Conservation (phyloP, 2,888 invertebrate species). For the Phengaris alcon region DNA sequence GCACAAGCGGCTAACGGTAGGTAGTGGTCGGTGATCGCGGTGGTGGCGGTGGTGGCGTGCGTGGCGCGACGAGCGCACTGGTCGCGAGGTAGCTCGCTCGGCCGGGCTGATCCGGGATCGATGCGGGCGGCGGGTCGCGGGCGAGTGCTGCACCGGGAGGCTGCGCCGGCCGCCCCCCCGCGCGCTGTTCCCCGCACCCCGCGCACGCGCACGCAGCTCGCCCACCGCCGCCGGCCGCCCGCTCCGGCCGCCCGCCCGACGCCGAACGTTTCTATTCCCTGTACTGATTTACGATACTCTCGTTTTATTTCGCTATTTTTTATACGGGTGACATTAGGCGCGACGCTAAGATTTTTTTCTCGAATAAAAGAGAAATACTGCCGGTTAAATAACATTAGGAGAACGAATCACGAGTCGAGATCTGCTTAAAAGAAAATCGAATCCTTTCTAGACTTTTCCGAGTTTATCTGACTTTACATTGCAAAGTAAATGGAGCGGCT, state of each 20-base stretch:
- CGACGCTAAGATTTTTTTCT: constrained; percentile 33
- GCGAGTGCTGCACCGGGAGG: constrained; percentile 73
- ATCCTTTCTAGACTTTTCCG: not conserved
- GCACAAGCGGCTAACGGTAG: constrained; percentile 39
- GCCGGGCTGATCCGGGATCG: constrained; percentile 55
- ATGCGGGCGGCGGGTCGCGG: constrained; percentile 77
- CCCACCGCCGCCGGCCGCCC: constrained; percentile 36
- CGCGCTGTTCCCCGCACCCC: constrained; percentile 40
- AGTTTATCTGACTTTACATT: not conserved
- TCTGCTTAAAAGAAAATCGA: constrained; percentile 1
- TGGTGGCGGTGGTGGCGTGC: constrained; percentile 46
- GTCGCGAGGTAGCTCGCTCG: constrained; percentile 47
- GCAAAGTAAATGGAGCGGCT: not conserved
- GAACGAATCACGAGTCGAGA: not conserved
- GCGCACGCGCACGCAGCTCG: constrained; percentile 43
- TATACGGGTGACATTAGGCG: constrained; percentile 38
- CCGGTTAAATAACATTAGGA: not conserved
- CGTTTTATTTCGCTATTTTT: constrained; percentile 43
- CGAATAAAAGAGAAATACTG: not conserved
- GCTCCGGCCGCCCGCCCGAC: constrained; percentile 40
- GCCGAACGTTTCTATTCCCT: constrained; percentile 63
- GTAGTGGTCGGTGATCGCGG: constrained; percentile 39
- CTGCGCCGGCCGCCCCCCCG: constrained; percentile 46
- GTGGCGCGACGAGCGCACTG: constrained; percentile 52
- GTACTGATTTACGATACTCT: constrained; percentile 64